phyloP scores from a whole-genome alignment of 2,113 vertebrate species.

The Pipra filicauda region DNA sequence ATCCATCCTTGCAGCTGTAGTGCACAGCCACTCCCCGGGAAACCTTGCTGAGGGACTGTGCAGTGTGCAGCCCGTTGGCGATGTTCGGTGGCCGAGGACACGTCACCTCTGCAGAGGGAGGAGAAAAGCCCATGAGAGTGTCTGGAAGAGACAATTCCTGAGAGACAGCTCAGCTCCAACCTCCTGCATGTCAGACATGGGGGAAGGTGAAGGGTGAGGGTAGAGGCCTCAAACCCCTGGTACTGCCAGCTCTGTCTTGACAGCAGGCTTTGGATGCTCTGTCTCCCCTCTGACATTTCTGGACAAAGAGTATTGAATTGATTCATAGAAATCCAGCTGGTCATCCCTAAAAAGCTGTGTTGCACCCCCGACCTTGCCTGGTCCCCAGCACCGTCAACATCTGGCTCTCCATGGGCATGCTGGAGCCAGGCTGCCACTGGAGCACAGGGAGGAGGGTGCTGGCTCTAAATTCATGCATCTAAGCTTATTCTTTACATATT shows the following conservation, averaged over 20 bases:
- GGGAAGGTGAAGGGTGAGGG: not conserved
- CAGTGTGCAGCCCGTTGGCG: constrained; percentile 13
- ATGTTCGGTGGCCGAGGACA: not conserved
- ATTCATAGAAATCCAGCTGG: not conserved
- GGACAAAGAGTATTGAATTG: not conserved
- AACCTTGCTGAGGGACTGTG: not conserved
- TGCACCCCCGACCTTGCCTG: not conserved
- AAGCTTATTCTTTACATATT: no score
- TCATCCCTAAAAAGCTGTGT: not conserved
- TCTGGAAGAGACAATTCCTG: not conserved
- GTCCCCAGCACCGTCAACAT: not conserved
- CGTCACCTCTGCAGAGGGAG: not conserved
- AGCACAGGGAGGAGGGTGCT: no score
- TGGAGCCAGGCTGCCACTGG: not conserved
- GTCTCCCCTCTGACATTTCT: not conserved
- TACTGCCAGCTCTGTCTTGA: not conserved
- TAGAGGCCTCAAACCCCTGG: not conserved
- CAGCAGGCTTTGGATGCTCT: not conserved
- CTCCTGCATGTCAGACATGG: not conserved
- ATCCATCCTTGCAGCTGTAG: constrained; percentile 12
- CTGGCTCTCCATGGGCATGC: not conserved
- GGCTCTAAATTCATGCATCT: no score
- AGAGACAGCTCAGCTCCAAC: not conserved
- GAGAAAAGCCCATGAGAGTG: not conserved
- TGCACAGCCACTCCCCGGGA: not conserved